These are phyloP conservation scores for Mechanitis mazaeus DNA, from an alignment of 2,888 invertebrate genomes.

Conservation along the genomic window DNA sequence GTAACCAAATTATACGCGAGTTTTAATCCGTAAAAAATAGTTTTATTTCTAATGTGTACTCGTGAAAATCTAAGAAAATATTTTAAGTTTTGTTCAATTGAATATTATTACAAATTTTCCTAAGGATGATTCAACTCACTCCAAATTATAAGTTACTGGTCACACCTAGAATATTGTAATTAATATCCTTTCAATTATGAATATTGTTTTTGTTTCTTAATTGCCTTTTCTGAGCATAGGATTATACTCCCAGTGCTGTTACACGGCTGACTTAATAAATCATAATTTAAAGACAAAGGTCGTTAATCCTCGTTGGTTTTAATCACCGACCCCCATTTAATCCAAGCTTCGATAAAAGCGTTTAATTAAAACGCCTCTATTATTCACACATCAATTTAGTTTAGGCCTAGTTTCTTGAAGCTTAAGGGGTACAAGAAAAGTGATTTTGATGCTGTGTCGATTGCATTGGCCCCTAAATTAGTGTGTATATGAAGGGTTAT, in stretches of 20 bases:
- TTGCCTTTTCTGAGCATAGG: constrained; percentile 16
- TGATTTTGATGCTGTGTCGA: constrained; percentile 8
- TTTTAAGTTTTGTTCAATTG: not conserved
- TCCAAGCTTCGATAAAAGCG: constrained; percentile 57
- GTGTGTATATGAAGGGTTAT: not conserved
- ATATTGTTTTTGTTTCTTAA: constrained; percentile 17
- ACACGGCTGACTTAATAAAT: constrained; percentile 52
- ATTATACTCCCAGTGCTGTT: constrained; percentile 18
- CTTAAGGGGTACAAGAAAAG: constrained; percentile 12
- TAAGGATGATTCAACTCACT: not conserved
- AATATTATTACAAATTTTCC: not conserved
- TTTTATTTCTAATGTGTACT: no score
- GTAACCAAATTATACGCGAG: no score
- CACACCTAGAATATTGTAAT: constrained; percentile 10
- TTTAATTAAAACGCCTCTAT: constrained; percentile 58
- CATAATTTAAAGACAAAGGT: constrained; percentile 65
- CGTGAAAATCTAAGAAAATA: not conserved
- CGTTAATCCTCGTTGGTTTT: constrained; percentile 61
- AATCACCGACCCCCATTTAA: constrained; percentile 61
- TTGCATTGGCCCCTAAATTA: constrained; percentile 6
- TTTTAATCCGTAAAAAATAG: no score
- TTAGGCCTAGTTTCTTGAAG: constrained; percentile 20
- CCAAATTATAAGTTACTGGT: constrained; percentile 4
- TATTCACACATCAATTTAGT: constrained; percentile 27
- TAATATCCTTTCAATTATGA: constrained; percentile 19